A percentile compares a stretch with the other conserved stretches of the same genome.
Evolutionary conservation across 2,797 vertebrate species (phyloP).

Genomic region (Poeciliopsis paucimaculata): DNA sequence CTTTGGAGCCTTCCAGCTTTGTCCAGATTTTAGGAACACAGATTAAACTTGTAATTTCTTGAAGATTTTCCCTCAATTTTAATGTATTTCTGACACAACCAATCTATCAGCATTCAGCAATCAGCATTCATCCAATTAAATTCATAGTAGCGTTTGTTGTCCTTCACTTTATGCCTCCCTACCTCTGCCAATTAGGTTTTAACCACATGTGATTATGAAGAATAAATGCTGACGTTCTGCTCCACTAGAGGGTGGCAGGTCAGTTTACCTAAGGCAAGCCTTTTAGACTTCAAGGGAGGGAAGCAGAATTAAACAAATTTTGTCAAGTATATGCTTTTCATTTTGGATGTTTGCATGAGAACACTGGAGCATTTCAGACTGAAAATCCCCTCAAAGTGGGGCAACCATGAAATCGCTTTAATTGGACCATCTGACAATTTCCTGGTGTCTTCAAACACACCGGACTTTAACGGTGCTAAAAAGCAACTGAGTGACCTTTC

Average conservation of each 20-base stretch:
- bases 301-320: slow-evolving; percentile 63
- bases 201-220: slow-evolving; percentile 83
- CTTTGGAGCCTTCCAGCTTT: slow-evolving; percentile 11
- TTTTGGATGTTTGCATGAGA: slow-evolving; percentile 73
- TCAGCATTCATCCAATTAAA: slow-evolving; percentile 57
- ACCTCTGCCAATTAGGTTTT: slow-evolving; percentile 78
- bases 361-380: slow-evolving; percentile 77
- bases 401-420: slow-evolving; percentile 78
- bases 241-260: slow-evolving; percentile 79
- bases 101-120: slow-evolving; percentile 35
- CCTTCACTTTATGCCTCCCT: slow-evolving; percentile 69
- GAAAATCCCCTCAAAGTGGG: slow-evolving; percentile 67
- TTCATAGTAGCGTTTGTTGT: slow-evolving; percentile 67
- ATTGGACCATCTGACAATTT: slow-evolving; percentile 71
- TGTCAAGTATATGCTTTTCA: slow-evolving; percentile 78
- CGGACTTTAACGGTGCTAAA: slow-evolving; percentile 49
- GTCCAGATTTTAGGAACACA: slow-evolving; percentile 16
- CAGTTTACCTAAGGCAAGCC: slow-evolving; percentile 74
- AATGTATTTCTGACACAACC: slow-evolving; percentile 20
- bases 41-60: slow-evolving; percentile 5
- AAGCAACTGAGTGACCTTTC: slow-evolving; percentile 49
- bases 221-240: slow-evolving; percentile 79
- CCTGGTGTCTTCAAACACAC: slow-evolving; percentile 49
- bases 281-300: slow-evolving; percentile 64
- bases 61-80: slow-evolving; percentile 10